Conservation (phyloP, 2,888 invertebrate species). For the Bedellia somnulentella region DNA sequence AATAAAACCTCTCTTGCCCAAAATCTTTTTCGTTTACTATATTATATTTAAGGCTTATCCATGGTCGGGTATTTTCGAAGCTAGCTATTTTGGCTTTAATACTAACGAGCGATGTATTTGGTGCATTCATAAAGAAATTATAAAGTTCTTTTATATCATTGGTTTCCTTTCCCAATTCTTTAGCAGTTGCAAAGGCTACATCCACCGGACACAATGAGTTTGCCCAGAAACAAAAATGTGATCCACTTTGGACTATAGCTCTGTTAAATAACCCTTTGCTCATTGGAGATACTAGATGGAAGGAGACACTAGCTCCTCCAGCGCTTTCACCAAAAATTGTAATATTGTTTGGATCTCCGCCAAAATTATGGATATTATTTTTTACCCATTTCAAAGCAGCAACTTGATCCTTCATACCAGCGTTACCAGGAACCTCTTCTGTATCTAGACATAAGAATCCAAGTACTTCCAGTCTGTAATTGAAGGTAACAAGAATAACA, state of each 20-base stretch:
- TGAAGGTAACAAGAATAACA: conserved; percentile 35
- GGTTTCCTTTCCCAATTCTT: conserved; percentile 23
- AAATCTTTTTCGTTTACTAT: conserved; percentile 25
- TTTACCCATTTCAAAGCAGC: conserved; percentile 38
- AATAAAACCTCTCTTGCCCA: conserved; percentile 24
- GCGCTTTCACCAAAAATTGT: conserved; percentile 49
- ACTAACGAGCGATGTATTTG: conserved; percentile 18
- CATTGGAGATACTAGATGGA: conserved; percentile 42
- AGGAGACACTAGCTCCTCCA: conserved; percentile 26
- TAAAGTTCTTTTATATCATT: conserved; percentile 24
- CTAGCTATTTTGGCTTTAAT: conserved; percentile 14
- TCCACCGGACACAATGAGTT: conserved; percentile 40
- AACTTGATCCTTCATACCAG: conserved; percentile 49
- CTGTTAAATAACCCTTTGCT: conserved; percentile 35
- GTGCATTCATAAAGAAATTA: conserved; percentile 24
- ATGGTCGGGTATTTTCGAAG: conserved; percentile 14
- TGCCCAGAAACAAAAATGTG: conserved; percentile 58
- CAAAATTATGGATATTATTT: conserved; percentile 32
- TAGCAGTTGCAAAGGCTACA: conserved; percentile 19
- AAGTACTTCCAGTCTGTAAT: conserved; percentile 35
- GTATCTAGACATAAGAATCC: conserved; percentile 39
- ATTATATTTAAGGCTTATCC: conserved; percentile 15
- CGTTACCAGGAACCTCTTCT: conserved; percentile 41
- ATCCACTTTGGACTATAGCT: conserved; percentile 71
- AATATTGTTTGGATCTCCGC: conserved; percentile 37